A percentile compares a stretch with the other conserved stretches of the same genome.
Evolutionary conservation across 2,797 vertebrate species (phyloP).

Genomic region (Peromyscus eremicus): DNA sequence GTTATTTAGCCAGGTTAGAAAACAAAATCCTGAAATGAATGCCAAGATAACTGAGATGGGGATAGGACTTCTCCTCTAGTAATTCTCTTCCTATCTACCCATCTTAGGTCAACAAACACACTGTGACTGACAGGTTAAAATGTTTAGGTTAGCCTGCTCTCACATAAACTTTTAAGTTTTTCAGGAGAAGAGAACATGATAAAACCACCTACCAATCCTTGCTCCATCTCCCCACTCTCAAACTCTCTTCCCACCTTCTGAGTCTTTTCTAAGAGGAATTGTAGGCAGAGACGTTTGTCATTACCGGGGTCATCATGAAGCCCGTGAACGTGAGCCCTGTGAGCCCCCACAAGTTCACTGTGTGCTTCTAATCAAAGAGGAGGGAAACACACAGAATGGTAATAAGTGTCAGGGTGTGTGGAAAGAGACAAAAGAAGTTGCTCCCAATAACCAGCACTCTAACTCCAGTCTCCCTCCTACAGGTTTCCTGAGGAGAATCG

Average conservation of each 20-base stretch:
- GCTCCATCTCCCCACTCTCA: constrained; percentile 46
- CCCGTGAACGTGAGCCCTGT: neutral
- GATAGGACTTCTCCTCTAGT: constrained; percentile 89
- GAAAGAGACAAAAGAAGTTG: neutral
- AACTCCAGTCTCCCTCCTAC: neutral
- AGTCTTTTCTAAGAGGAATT: neutral
- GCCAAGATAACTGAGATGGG: constrained; percentile 92
- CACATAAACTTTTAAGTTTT: constrained; percentile 89
- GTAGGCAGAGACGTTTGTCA: neutral
- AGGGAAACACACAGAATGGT: neutral
- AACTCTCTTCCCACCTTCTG: constrained; percentile 31
- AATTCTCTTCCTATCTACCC: constrained; percentile 91
- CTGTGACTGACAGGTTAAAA: constrained; percentile 93
- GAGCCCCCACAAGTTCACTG: neutral
- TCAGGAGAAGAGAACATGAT: constrained; percentile 85
- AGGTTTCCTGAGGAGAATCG: neutral
- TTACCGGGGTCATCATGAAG: neutral
- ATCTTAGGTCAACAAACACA: constrained; percentile 96
- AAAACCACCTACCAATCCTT: constrained; percentile 88
- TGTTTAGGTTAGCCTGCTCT: constrained; percentile 92
- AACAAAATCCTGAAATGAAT: constrained; percentile 86
- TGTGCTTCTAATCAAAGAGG: neutral
- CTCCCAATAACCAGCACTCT: neutral
- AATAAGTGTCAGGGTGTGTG: neutral
- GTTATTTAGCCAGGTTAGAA: constrained; percentile 90